phyloP scores from a whole-genome alignment of 2,888 invertebrate species.

The Lepidochrysops patricia region DNA sequence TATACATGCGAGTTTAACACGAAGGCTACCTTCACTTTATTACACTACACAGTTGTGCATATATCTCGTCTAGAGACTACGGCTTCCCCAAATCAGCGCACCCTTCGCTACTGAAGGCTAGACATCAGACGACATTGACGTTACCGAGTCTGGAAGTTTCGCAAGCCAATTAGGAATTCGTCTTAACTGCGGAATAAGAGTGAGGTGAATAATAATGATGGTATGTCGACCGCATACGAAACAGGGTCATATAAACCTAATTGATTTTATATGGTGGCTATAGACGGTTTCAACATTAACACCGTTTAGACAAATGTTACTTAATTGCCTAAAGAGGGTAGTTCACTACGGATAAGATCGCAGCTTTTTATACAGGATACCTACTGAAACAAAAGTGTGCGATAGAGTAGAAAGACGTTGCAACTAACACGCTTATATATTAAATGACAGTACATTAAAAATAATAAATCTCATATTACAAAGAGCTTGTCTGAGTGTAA shows the following conservation, averaged over 20 bases:
- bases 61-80: too few species aligned
- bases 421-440: too few species aligned
- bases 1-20: background rate
- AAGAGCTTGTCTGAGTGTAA: too few species aligned
- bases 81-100: too few species aligned
- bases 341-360: too few species aligned
- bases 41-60: too few species aligned
- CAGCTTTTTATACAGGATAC: too few species aligned
- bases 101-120: background rate
- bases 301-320: background rate
- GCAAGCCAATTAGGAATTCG: background rate
- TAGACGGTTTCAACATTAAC: conserved; percentile 14
- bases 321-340: background rate
- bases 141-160: background rate
- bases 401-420: too few species aligned
- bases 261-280: conserved; percentile 9
- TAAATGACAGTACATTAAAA: too few species aligned
- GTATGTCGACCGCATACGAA: conserved; percentile 30
- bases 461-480: too few species aligned
- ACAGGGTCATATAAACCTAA: conserved; percentile 29
- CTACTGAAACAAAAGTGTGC: too few species aligned
- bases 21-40: too few species aligned
- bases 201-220: conserved; percentile 29
- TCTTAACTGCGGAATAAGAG: conserved; percentile 16
- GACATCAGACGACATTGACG: background rate